Evolutionary conservation across 2,113 vertebrate genomes (phyloP), one percentile per base, ranked within the genome.

Genomic region (Cebus imitator): DNA sequence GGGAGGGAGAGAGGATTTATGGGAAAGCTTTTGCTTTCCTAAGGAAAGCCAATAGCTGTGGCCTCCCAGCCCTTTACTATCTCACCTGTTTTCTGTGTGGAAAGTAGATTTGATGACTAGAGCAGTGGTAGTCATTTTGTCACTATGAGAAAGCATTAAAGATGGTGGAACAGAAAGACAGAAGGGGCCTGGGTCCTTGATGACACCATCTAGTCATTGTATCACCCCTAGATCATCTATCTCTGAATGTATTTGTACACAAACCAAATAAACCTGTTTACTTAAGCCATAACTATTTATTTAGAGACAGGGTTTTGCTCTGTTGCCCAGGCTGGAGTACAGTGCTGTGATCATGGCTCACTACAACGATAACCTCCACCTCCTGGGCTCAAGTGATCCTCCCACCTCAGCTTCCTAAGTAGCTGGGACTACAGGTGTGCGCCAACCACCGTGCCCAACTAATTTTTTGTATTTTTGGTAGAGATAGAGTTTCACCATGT

Each of bases 21-120:
- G 32, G 83, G 21, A 83, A 93, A 93, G 48, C 25, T 82, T 75
- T 93, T 83, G 57, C 45, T 95, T 93, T 64, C 78, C 40, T 91
- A 80, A 55, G n/a, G 61, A 85, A 64, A 45, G 32, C 8, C 3
- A 83, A 43, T 0, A 58, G 37, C 50, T 73, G 52, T 37, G 14
- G 35, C 37, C 89, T 40, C 27, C 52, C 25, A 48, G n/a, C 25
- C 18, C 37, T 94, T 66, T 58, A 55, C 8, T 12, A 43, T 90
- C 68, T 80, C n/a, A 37, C 27, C 20, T 95, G 64, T 48, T 20
- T 76, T 40, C 50, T 72, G 9, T 55, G 43, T 70, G 58, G 61
- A 91, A 81, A 83, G 25, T 86, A 14, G 82, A 85, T 32, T 25
- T 80, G 90, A 82, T 66, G 30, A 68, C 48, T 35, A 58, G 32